A percentile compares a stretch with the other conserved stretches of the same genome.
Conservation (phyloP, 2,113 vertebrate species). For the Struthio camelus region DNA sequence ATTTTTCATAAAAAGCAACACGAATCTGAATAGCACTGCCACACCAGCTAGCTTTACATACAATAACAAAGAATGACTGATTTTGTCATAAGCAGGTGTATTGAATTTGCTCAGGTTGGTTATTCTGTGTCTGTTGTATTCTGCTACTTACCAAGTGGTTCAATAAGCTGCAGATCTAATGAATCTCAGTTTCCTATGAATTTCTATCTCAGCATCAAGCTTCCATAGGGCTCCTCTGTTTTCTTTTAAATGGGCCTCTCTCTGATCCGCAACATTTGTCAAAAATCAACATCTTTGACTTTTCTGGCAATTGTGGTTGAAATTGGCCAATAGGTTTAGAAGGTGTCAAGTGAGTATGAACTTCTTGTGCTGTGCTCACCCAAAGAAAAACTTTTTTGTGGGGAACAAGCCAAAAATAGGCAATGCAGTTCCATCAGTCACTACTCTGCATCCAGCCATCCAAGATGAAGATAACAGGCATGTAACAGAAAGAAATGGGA, state of each 20-base stretch:
- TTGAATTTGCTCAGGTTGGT: neutral
- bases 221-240: neutral
- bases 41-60: neutral
- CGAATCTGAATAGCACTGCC: neutral
- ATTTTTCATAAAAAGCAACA: neutral
- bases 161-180: neutral
- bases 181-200: neutral
- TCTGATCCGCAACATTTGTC: neutral
- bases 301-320: neutral
- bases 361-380: neutral
- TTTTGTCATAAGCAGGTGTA: neutral
- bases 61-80: neutral
- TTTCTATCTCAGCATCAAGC: neutral
- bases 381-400: neutral
- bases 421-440: neutral
- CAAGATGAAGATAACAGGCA: neutral
- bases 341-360: neutral
- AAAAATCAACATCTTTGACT: fast-evolving
- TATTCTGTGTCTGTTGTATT: neutral
- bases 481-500: neutral
- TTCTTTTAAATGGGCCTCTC: neutral
- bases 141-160: neutral
- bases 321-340: neutral
- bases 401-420: no score
- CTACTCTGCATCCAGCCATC: neutral